Conservation (phyloP, 2,888 invertebrate species). For the Agrochola circellaris region DNA sequence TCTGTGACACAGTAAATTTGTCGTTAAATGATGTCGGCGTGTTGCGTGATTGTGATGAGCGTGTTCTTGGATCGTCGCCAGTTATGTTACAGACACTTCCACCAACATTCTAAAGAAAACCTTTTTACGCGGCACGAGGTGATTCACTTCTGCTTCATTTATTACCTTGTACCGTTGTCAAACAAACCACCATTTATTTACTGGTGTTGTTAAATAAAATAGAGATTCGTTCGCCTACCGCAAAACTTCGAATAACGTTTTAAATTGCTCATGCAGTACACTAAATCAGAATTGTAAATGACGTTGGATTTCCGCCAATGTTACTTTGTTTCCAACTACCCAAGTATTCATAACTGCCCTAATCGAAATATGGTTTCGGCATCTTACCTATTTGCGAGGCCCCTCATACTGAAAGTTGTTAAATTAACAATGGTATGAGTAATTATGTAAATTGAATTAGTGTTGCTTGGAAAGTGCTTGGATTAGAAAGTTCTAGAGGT, state of each 20-base stretch:
- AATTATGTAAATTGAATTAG: constrained; percentile 61
- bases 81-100: constrained; percentile 75
- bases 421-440: constrained; percentile 40
- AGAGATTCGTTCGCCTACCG: constrained; percentile 63
- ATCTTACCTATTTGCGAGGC: constrained; percentile 61
- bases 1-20: constrained; percentile 79
- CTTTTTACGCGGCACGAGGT: constrained; percentile 74
- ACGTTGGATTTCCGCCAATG: constrained; percentile 87
- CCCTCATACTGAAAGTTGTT: constrained; percentile 35
- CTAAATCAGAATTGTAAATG: constrained; percentile 86
- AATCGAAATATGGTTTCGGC: constrained; percentile 77
- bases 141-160: constrained; percentile 75
- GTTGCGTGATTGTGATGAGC: constrained; percentile 83
- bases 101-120: constrained; percentile 77
- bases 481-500: constrained; percentile 59
- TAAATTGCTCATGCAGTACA: constrained; percentile 82
- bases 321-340: constrained; percentile 83
- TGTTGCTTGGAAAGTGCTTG: constrained; percentile 61
- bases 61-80: constrained; percentile 82
- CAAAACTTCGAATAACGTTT: constrained; percentile 75
- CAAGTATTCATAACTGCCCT: constrained; percentile 78
- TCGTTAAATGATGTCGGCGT: constrained; percentile 82
- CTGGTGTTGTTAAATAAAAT: constrained; percentile 66
- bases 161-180: constrained; percentile 74
- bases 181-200: constrained; percentile 70